Percentiles rank a stretch among this genome's conserved stretches.
Conservation (phyloP, 2,113 vertebrate genomes). For the Toxotes jaculatrix region DNA sequence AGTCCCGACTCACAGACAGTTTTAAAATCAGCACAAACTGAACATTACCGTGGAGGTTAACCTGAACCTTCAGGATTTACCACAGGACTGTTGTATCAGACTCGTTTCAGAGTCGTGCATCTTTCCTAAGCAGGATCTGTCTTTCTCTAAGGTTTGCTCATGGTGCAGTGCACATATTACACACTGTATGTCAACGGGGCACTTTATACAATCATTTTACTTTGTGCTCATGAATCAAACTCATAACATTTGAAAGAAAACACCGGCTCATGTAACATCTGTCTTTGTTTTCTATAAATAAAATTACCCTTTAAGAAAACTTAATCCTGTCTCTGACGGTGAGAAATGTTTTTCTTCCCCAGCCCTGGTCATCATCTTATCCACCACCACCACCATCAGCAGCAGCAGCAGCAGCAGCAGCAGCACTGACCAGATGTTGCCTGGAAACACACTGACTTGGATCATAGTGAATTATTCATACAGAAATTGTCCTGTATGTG, state of each 20-base stretch:
- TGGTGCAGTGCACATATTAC: no score
- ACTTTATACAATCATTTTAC: no score
- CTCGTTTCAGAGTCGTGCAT: no score
- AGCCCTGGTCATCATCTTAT: not conserved
- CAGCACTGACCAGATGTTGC: slow-evolving; percentile 35
- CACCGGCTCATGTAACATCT: not conserved
- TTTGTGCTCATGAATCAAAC: not conserved
- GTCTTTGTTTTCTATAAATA: slow-evolving; percentile 12
- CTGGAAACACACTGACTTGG: not conserved
- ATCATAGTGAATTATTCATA: slow-evolving; percentile 25
- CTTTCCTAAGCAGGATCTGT: no score
- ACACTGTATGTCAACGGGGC: no score
- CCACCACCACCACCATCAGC: not conserved
- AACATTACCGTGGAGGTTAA: no score
- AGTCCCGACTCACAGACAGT: no score
- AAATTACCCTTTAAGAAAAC: slow-evolving; percentile 8
- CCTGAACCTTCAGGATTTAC: no score
- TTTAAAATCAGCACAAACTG: no score
- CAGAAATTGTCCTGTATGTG: not conserved
- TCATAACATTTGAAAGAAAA: not conserved
- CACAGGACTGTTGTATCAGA: no score
- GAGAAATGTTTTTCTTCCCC: not conserved
- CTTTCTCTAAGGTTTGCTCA: no score
- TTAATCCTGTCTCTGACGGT: not conserved
- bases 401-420: not conserved